Evolutionary conservation across 2,888 invertebrate genomes (phyloP).

Genomic region (Eucriotettix oculatus): DNA sequence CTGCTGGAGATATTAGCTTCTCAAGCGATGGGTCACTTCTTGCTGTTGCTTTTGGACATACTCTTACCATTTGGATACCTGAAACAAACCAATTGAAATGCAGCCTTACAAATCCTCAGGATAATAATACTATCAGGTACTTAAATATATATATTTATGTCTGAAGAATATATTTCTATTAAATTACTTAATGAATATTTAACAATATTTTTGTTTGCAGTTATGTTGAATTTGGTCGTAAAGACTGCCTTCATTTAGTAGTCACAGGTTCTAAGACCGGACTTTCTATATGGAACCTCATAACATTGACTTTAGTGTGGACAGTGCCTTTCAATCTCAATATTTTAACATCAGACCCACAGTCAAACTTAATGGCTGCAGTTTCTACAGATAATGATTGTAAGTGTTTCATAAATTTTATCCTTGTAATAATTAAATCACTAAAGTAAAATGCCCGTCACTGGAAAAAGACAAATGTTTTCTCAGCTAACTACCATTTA

Average conservation of each 20-base stretch:
- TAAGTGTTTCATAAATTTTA: conserved; percentile 25
- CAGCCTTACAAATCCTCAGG: conserved; percentile 30
- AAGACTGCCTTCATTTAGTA: conserved; percentile 36
- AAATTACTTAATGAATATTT: background rate
- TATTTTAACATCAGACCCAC: conserved; percentile 39
- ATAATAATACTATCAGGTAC: conserved; percentile 24
- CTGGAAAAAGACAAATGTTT: too few relatives aligned
- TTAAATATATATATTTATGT: background rate
- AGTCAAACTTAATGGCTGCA: conserved; percentile 48
- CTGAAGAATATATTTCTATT: background rate
- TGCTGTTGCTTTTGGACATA: conserved; percentile 47
- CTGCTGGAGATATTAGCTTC: conserved; percentile 42
- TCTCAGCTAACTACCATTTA: too few relatives aligned
- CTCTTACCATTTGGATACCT: conserved; percentile 52
- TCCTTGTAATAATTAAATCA: conserved; percentile 1
- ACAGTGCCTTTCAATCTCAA: conserved; percentile 34
- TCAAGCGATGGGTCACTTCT: conserved; percentile 61
- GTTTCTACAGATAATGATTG: conserved; percentile 45
- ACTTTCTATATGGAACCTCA: conserved; percentile 53
- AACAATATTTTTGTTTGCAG: conserved; percentile 18
- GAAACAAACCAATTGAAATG: conserved; percentile 38
- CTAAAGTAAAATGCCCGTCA: background rate
- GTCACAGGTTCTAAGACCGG: conserved; percentile 38
- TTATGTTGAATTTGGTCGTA: conserved; percentile 39
- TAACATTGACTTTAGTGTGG: conserved; percentile 54